Evolutionary conservation across 2,113 vertebrate genomes (phyloP).

Genomic region (Indicator indicator): DNA sequence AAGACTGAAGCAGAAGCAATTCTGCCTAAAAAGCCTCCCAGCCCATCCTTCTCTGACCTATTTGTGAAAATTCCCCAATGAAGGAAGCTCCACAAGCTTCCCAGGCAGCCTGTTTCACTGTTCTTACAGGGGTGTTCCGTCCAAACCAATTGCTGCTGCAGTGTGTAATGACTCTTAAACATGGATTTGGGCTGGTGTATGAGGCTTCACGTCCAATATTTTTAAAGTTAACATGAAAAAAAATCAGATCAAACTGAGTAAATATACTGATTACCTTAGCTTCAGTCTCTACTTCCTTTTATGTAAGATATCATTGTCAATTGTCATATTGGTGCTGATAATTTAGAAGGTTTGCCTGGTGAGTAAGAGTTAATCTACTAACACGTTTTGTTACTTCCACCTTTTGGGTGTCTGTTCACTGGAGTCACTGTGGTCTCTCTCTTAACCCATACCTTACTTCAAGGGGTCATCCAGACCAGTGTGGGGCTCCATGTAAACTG

Average conservation of each 20-base stretch:
- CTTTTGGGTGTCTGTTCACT: background rate
- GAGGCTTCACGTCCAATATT: background rate
- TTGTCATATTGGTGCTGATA: background rate
- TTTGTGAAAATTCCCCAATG: conserved; percentile 14
- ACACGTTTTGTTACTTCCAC: background rate
- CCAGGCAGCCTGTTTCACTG: background rate
- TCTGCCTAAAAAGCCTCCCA: background rate
- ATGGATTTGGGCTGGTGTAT: background rate
- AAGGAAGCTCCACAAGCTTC: background rate
- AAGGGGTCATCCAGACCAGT: background rate
- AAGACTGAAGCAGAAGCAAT: background rate
- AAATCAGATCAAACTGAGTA: background rate
- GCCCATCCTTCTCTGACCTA: conserved; percentile 27
- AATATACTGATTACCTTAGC: background rate
- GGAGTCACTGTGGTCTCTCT: background rate
- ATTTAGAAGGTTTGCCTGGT: background rate
- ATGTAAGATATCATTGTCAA: background rate
- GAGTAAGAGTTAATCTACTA: background rate
- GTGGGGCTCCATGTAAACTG: background rate
- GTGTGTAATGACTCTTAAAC: background rate
- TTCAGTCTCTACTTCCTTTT: background rate
- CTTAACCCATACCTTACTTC: background rate
- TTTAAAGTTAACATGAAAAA: background rate
- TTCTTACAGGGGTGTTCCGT: background rate
- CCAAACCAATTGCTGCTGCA: background rate